Percentiles rank a stretch among this genome's conserved stretches.
phyloP scores from a whole-genome alignment of 2,888 invertebrate species.

The Drosophila meridionalis region DNA sequence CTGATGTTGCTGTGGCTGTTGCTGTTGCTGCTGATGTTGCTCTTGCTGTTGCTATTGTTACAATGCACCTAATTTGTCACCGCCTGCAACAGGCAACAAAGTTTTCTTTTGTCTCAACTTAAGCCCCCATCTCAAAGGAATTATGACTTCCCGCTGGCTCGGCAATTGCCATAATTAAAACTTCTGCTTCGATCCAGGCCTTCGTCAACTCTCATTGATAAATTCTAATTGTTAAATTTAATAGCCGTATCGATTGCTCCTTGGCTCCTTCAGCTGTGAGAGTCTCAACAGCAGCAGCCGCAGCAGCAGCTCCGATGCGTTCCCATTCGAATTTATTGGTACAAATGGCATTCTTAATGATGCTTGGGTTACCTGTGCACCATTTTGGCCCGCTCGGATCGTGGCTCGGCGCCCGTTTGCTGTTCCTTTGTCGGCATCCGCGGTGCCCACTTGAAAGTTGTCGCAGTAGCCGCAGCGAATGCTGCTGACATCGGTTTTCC shows the following conservation, averaged over 20 bases:
- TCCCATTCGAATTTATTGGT: slow-evolving; percentile 82
- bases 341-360: slow-evolving; percentile 84
- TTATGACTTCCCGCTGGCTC: slow-evolving; percentile 71
- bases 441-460: slow-evolving; percentile 52
- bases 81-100: slow-evolving; percentile 45
- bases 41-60: slow-evolving; percentile 33
- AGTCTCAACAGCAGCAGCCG: slow-evolving; percentile 32
- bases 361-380: slow-evolving; percentile 56
- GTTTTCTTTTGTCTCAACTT: slow-evolving; percentile 24
- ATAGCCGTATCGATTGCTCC: slow-evolving; percentile 82
- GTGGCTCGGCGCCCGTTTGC: slow-evolving; percentile 68
- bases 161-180: slow-evolving; percentile 68
- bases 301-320: slow-evolving; percentile 40
- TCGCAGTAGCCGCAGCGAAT: slow-evolving; percentile 53
- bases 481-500: slow-evolving; percentile 59
- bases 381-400: slow-evolving; percentile 31
- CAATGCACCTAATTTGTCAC: slow-evolving; percentile 76
- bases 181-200: slow-evolving; percentile 30
- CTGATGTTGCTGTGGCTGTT: slow-evolving; percentile 13
- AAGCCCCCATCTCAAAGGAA: slow-evolving; percentile 31
- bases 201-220: slow-evolving; percentile 71
- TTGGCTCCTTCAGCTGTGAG: slow-evolving; percentile 12
- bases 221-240: slow-evolving; percentile 84
- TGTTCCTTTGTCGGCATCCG: slow-evolving; percentile 72
- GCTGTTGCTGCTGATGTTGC: slow-evolving; percentile 20